Conservation (phyloP, 2,113 vertebrate genomes). For the Bufo gargarizans region DNA sequence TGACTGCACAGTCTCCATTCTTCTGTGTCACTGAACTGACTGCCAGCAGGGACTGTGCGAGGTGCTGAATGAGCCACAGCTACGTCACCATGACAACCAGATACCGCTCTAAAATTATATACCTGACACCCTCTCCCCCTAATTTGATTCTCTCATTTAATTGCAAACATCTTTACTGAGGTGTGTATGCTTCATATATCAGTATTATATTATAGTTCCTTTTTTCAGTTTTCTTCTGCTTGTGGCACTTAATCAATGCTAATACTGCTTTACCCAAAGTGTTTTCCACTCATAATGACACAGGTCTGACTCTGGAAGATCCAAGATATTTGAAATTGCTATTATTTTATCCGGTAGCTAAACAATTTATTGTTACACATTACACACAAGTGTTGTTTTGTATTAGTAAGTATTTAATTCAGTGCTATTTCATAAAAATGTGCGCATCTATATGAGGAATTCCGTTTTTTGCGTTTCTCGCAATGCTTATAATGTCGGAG, state of each 20-base stretch:
- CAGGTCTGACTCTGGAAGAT: not conserved
- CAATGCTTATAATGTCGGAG: too few relatives aligned
- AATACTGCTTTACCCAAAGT: not conserved
- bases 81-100: constrained; percentile 45
- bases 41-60: constrained; percentile 23
- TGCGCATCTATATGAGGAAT: too few relatives aligned
- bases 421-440: too few relatives aligned
- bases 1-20: constrained; percentile 35
- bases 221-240: not conserved
- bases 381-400: too few relatives aligned
- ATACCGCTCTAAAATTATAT: constrained; percentile 43
- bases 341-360: not conserved
- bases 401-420: too few relatives aligned
- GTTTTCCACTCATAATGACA: not conserved
- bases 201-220: not conserved
- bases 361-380: not conserved
- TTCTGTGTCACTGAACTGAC: constrained; percentile 40
- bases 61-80: constrained; percentile 26
- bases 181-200: not conserved
- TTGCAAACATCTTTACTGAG: constrained; percentile 7
- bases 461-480: too few relatives aligned
- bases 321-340: not conserved
- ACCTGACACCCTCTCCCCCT: constrained; percentile 31
- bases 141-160: constrained; percentile 12
- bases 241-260: not conserved